phyloP scores from a whole-genome alignment of 2,888 invertebrate species.

The Leptura quadrifasciata region DNA sequence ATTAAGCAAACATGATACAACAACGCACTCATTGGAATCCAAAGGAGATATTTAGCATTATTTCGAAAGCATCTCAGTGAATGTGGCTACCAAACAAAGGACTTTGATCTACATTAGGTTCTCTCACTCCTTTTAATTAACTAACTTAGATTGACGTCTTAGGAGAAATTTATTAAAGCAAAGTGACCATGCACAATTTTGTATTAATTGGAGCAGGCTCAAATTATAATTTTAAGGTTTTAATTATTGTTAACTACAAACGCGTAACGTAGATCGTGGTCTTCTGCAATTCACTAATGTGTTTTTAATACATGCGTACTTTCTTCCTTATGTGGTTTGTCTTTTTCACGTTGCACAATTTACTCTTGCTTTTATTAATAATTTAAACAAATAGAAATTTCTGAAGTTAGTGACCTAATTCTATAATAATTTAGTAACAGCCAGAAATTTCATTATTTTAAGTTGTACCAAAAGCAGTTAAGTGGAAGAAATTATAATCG shows the following conservation, averaged over 20 bases:
- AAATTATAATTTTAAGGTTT: background rate
- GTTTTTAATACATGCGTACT: slow-evolving; percentile 5
- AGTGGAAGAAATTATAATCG: too few relatives aligned
- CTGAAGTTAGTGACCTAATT: too few relatives aligned
- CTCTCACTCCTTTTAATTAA: background rate
- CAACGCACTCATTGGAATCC: slow-evolving; percentile 9
- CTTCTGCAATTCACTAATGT: slow-evolving; percentile 2
- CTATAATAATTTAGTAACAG: too few relatives aligned
- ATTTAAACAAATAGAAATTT: background rate
- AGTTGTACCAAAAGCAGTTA: too few relatives aligned
- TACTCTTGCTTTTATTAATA: background rate
- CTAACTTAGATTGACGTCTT: background rate
- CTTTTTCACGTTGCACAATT: background rate
- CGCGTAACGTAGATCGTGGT: background rate
- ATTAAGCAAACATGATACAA: slow-evolving; percentile 28
- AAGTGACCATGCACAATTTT: slow-evolving; percentile 13
- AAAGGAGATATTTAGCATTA: background rate
- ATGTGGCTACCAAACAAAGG: slow-evolving; percentile 8
- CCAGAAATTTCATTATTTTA: too few relatives aligned
- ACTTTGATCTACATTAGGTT: slow-evolving; percentile 9
- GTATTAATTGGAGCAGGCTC: background rate
- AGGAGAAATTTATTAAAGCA: background rate
- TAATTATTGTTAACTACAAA: slow-evolving; percentile 12
- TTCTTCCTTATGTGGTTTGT: background rate
- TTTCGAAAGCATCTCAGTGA: slow-evolving; percentile 26